Base-by-base conservation (phyloP, 2,113 vertebrate genomes). In the Ochotona princeps region DNA sequence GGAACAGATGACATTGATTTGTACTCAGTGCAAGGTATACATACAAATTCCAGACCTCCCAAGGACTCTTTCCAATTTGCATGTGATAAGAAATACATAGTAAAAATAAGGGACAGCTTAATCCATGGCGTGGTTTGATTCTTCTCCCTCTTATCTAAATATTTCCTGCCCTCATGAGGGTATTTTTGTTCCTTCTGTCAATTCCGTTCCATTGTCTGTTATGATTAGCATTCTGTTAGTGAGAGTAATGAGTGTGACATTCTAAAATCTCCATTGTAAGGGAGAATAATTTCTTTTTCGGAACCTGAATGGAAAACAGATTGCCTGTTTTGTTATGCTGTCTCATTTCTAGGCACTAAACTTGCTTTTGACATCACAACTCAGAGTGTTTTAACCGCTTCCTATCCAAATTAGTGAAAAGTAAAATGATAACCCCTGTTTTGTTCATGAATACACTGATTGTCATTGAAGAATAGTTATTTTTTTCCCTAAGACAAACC, bases 291-390 rank as follows among this genome's bases (percentile, higher is more conserved):
- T 93, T 82, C 78, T 92, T 70, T 8, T 73, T 93, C 87, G 61
- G 26, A 91, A 84, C 87, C 32, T 54, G 44, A 89, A 32, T 65
- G 81, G 49, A 87, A 94, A 92, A 78, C 49, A 89, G 38, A 87
- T 61, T 51, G 60, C 18, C 72, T 80, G 14, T 76, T 94, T 93
- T 61, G 25, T 74, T 85, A 47, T 81, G 60, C 44, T 38, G 70
- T 70, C 57, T 89, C 60, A 51, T 78, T 81, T 82, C 61, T 61
- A 93, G 83, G 11, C 30, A 66, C 74, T 67, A 72, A 78, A 74
- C 28, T 87, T 76, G 14, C 25, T 18, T 63, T 89, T 70, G 49
- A 35, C 9, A 74, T 32, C 47, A 57, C 17, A 83, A 35, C 26
- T 25, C 25, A 47, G 10, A 12, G 8, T 47, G 14, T 92, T 95